Evolutionary conservation across 2,113 vertebrate genomes (phyloP).

Genomic region (Macquaria australasica): DNA sequence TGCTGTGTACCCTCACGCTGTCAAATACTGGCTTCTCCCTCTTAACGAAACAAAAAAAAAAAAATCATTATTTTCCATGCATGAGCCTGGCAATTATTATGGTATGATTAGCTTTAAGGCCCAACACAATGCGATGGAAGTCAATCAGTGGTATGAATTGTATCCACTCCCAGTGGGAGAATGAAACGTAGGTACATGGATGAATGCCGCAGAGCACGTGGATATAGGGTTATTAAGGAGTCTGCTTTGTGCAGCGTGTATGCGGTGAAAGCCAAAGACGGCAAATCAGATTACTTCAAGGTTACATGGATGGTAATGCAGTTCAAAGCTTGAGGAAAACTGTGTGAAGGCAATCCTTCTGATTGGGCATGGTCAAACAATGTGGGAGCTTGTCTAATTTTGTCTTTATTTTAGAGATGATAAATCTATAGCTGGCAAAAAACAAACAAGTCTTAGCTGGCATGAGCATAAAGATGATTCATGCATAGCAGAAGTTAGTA

Average conservation of each 20-base stretch:
- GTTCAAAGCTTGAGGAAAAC: not conserved
- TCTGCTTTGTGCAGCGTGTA: slow-evolving; percentile 6
- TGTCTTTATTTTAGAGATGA: not conserved
- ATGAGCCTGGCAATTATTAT: slow-evolving; percentile 44
- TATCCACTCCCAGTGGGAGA: slow-evolving; percentile 22
- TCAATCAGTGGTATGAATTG: slow-evolving; percentile 50
- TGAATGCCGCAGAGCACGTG: not conserved
- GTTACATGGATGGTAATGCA: slow-evolving; percentile 11
- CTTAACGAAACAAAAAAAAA: slow-evolving; percentile 12
- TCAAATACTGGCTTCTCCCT: slow-evolving; percentile 13
- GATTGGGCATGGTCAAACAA: not conserved
- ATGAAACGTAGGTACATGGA: not conserved
- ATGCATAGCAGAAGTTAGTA: not conserved
- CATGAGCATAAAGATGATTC: not conserved
- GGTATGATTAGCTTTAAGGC: slow-evolving; percentile 56
- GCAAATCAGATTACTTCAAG: slow-evolving; percentile 7
- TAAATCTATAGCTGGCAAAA: not conserved
- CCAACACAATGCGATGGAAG: slow-evolving; percentile 29
- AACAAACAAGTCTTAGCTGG: not conserved
- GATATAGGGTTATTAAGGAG: slow-evolving; percentile 5
- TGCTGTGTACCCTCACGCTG: slow-evolving; percentile 11
- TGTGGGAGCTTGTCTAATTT: not conserved
- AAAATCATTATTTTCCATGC: slow-evolving; percentile 9
- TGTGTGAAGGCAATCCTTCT: not conserved
- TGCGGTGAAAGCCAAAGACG: not conserved